These are phyloP conservation scores for Coleophora flavipennella DNA, from an alignment of 2,888 invertebrate species.

Conservation along the genomic window DNA sequence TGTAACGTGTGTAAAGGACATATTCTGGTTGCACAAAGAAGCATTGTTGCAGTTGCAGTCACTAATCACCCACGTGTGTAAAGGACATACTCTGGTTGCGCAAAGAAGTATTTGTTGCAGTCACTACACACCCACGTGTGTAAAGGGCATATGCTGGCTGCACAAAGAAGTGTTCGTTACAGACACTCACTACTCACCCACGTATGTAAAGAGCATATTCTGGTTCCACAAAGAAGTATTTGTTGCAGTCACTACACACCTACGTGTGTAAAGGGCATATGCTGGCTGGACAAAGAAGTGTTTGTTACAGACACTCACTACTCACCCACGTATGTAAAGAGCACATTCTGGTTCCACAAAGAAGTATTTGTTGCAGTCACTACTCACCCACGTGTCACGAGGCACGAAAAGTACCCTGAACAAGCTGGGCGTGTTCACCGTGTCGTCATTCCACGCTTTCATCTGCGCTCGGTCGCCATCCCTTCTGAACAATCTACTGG, in stretches of 20 bases:
- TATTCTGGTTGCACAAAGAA: too few species aligned
- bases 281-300: neutral
- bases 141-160: too few species aligned
- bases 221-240: neutral
- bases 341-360: neutral
- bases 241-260: slow-evolving; percentile 90
- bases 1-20: too few species aligned
- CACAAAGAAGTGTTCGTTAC: too few species aligned
- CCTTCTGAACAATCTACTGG: slow-evolving; percentile 90
- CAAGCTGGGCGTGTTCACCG: slow-evolving; percentile 96
- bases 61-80: too few species aligned
- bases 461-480: slow-evolving; percentile 97
- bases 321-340: slow-evolving; percentile 75
- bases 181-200: too few species aligned
- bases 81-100: neutral
- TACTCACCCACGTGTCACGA: slow-evolving; percentile 95
- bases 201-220: neutral
- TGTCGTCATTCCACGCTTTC: slow-evolving; percentile 97
- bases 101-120: slow-evolving; percentile 68
- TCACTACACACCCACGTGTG: slow-evolving; percentile 95
- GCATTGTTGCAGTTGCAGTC: too few species aligned
- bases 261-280: slow-evolving; percentile 73
- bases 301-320: slow-evolving; percentile 89
- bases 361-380: slow-evolving; percentile 77
- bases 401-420: slow-evolving; percentile 95